Percentiles rank a stretch among this genome's conserved stretches.
These are phyloP conservation scores for Microctonus aethiopoides DNA, from an alignment of 2,888 invertebrate genomes.

Conservation along the genomic window DNA sequence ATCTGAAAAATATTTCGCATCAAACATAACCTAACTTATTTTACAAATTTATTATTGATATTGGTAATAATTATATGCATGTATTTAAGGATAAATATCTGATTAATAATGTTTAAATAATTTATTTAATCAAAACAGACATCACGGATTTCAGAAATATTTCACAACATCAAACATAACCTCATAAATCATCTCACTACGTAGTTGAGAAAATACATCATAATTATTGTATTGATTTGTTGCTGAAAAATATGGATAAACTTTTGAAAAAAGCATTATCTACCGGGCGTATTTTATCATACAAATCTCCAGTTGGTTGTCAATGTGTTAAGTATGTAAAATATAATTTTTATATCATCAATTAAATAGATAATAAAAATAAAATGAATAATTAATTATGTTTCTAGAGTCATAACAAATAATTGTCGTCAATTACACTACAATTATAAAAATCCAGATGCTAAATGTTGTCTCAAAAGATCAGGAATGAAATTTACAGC, in stretches of 20 bases:
- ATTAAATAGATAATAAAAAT: neutral
- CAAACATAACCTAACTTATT: too few relatives aligned
- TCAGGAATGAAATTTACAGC: slow-evolving; percentile 25
- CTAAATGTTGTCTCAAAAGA: slow-evolving; percentile 35
- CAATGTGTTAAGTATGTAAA: slow-evolving; percentile 49
- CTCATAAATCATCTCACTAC: neutral
- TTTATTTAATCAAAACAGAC: neutral
- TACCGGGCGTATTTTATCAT: slow-evolving; percentile 43
- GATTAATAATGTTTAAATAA: too few relatives aligned
- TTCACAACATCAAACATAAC: slow-evolving; percentile 9
- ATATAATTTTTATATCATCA: slow-evolving; percentile 2
- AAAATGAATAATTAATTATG: neutral
- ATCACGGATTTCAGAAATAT: slow-evolving; percentile 2
- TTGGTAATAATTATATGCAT: too few relatives aligned
- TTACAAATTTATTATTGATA: too few relatives aligned
- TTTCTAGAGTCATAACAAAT: slow-evolving; percentile 41
- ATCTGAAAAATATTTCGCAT: too few relatives aligned
- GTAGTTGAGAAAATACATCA: neutral
- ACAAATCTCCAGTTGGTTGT: slow-evolving; percentile 40
- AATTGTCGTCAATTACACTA: slow-evolving; percentile 38
- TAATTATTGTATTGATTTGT: neutral
- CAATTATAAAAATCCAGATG: slow-evolving; percentile 20
- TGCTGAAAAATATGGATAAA: slow-evolving; percentile 52
- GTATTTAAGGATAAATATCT: too few relatives aligned
- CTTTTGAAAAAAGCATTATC: slow-evolving; percentile 47